phyloP scores from a whole-genome alignment of 53 echinoderm and acorn worm species.

The Hippasteria phrygiana region DNA sequence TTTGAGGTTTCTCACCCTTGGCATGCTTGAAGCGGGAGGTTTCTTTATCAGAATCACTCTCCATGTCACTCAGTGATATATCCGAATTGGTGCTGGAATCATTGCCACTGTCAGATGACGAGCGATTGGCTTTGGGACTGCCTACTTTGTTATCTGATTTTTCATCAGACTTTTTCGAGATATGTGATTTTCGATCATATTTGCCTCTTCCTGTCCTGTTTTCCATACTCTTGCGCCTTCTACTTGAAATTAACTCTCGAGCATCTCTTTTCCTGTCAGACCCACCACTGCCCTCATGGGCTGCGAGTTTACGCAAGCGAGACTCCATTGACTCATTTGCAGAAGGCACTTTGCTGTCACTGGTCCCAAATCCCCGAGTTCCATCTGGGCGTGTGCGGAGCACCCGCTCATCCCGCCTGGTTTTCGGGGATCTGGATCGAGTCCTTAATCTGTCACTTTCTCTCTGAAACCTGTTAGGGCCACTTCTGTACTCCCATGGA shows the following conservation, averaged over 20 bases:
- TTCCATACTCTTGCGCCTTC: conserved; percentile 45
- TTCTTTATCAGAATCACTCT: conserved; percentile 80
- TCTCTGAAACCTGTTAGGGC: neutral
- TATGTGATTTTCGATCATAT: conserved; percentile 6
- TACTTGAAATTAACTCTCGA: conserved; percentile 25
- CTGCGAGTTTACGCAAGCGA: conserved; percentile 32
- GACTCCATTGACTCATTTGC: conserved; percentile 37
- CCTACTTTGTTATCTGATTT: conserved; percentile 18
- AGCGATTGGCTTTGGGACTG: conserved; percentile 17
- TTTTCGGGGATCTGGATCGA: conserved; percentile 51
- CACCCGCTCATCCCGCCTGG: conserved; percentile 4
- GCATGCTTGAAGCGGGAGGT: conserved; percentile 67
- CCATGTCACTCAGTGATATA: conserved; percentile 59
- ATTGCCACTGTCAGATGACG: neutral
- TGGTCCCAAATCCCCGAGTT: conserved; percentile 49
- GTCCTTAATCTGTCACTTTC: conserved; percentile 46
- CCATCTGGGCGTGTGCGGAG: conserved; percentile 54
- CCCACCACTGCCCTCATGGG: neutral
- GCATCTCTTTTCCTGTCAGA: conserved; percentile 17
- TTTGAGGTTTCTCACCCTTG: conserved; percentile 54
- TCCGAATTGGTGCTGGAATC: conserved; percentile 14
- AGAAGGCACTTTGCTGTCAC: conserved; percentile 51
- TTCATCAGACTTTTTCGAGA: neutral
- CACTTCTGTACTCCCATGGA: conserved; percentile 4
- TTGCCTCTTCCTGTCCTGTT: conserved; percentile 20